Base-by-base conservation (phyloP, 2,888 invertebrate genomes). In the Acanthacorydalis orientalis region DNA sequence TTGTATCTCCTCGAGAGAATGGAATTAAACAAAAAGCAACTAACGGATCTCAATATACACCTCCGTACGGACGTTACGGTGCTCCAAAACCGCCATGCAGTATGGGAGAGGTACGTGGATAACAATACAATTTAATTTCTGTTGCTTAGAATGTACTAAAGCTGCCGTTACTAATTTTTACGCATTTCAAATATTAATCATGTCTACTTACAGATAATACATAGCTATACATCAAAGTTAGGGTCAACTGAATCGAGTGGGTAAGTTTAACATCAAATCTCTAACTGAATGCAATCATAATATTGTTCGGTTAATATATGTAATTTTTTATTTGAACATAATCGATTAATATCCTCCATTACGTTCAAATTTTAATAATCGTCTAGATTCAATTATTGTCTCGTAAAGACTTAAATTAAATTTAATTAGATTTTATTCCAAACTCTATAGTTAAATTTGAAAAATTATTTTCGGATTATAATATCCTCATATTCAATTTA, bases 31-130 rank as follows among this genome's bases (percentile, higher is more conserved):
- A 56, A 48, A 11, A 12, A 41, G 9, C 41, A 11, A 15, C 11
- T 15, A 41, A 41, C 16, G 23, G 15, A 23, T 16, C 15, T n/a
- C 37, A 37, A 37, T 14, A 12, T 37, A 37, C 63, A 55, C 60
- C 66, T 52, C 64, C 68, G 44, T 68, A 68, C 53, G 77, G 77
- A 51, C 70, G 79, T 52, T 78, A 78, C 58, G 78, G 75, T 44
- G 78, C 78, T 15, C 70, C 70, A 38, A 68, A 75, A 55, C 78
- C 78, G 51, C 70, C 70, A 47, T 78, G 78, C 67, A 78, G 77
- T 54, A 78, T 79, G 77, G 78, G 76, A 55, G 75, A 76, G 70
- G 78, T 79, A 66, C 45, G 44, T 45, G 31, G 35, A 34, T 23
- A 31, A 32, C 14, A 11, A 40, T 42, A 34, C 9, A 32, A 9